Evolutionary conservation across 2,113 vertebrate species (phyloP), one percentile per base, ranked within the genome.

Genomic region (Percopsis transmontana): DNA sequence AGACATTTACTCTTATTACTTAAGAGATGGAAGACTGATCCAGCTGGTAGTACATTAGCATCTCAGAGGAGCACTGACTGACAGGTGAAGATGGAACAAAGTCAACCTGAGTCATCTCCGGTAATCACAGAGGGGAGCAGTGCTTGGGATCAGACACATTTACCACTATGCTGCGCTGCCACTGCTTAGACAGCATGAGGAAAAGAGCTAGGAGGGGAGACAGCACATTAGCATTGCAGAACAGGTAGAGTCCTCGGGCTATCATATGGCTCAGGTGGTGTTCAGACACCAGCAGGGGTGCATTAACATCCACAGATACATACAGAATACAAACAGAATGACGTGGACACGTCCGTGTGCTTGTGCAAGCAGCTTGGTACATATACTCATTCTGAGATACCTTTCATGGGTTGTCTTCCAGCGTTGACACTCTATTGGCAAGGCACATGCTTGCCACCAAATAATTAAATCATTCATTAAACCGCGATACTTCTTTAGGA

Each of bases 141-240:
- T 70, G 78, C 58, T 69, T 61, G 62, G 56, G 74, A 68, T 85
- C 69, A 68, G 65, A 71, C 47, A n/a, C 20, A 33, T 48, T 74
- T 58, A 21, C 70, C 58, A 52, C 69, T 85, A 83, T 79, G 77
- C 68, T 68, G 41, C 18, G 15, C 44, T 75, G 82, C 83, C 78
- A 74, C 39, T 66, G 80, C 80, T 73, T 83, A 66, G 62, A 72
- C 50, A 79, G 58, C 5, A 7, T 58, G 58, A 62, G 27, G 47
- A 50, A 67, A 71, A 51, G 19, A 45, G 23, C 48, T 38, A 60
- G 40, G 18, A 57, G 27, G 59, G 54, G 21, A 39, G 41, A 52
- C 53, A 58, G 56, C 40, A 27, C 72, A 74, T 78, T 74, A 59
- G 24, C 51, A 23, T 53, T 18, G 23, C 51, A 53, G 51, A 14